Conservation (phyloP, 2,797 vertebrate species). For the Coccyzus lansbergi region DNA sequence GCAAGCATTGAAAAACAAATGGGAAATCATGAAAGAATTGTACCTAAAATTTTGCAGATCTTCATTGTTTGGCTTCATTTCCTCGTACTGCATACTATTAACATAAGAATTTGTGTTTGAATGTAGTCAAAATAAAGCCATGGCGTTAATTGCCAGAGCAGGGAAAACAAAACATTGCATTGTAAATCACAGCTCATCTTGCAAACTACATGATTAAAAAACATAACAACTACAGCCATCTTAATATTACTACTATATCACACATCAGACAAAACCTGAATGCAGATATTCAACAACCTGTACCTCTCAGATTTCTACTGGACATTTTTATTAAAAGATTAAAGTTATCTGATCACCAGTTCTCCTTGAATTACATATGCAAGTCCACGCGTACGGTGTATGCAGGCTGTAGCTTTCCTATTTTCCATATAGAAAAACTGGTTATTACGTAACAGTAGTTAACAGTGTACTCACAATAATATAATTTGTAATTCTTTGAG, state of each 20-base stretch:
- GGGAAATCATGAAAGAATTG: neutral
- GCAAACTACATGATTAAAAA: neutral
- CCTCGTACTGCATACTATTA: neutral
- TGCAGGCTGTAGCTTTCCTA: neutral
- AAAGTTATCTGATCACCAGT: neutral
- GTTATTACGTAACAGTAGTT: neutral
- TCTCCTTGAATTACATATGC: neutral
- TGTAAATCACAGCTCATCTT: neutral
- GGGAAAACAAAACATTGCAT: neutral
- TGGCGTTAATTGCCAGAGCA: neutral
- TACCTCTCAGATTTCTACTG: neutral
- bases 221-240: neutral
- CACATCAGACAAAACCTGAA: neutral
- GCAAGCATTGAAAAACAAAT: neutral
- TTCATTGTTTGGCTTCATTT: neutral
- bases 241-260: neutral
- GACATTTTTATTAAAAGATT: neutral
- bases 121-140: neutral
- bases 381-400: neutral
- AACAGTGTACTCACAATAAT: neutral
- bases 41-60: neutral
- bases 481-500: neutral
- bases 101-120: neutral
- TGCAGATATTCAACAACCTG: neutral
- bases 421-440: neutral